phyloP scores from a whole-genome alignment of 2,113 vertebrate species.

The Antigone vipio region DNA sequence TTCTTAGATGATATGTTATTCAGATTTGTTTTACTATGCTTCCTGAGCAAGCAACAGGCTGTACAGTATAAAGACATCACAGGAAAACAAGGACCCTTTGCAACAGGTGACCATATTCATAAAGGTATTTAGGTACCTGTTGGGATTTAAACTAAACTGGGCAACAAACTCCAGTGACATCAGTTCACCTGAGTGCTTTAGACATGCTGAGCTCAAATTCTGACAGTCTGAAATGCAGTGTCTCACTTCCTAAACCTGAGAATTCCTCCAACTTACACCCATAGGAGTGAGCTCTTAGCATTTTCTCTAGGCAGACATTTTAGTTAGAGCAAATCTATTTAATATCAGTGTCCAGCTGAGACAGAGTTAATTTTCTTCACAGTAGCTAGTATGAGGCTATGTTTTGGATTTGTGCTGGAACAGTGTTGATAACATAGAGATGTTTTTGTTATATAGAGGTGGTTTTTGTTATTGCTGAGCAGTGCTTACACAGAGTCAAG shows the following conservation, averaged over 20 bases:
- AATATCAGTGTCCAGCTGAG: neutral
- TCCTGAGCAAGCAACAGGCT: neutral
- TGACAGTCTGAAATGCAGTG: neutral
- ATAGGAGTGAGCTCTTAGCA: neutral
- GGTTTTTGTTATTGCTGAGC: too few relatives aligned
- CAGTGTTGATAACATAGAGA: too few relatives aligned
- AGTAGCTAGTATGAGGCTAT: too few relatives aligned
- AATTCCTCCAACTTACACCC: neutral
- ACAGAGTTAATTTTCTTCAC: too few relatives aligned
- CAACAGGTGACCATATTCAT: neutral
- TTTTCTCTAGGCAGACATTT: neutral
- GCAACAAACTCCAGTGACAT: neutral
- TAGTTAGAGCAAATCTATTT: neutral
- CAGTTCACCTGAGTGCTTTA: neutral
- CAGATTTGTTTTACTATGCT: neutral
- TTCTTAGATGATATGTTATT: neutral
- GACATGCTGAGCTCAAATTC: neutral
- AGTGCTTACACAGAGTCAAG: too few relatives aligned
- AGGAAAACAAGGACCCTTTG: neutral
- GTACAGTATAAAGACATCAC: neutral
- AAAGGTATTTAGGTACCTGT: neutral
- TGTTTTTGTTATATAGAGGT: too few relatives aligned
- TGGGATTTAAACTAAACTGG: neutral
- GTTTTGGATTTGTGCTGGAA: too few relatives aligned
- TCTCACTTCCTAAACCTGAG: neutral